A percentile compares a stretch with the other conserved stretches of the same genome.
These are phyloP conservation scores for Scotopteryx bipunctaria DNA, from an alignment of 2,888 invertebrate species.

Conservation along the genomic window DNA sequence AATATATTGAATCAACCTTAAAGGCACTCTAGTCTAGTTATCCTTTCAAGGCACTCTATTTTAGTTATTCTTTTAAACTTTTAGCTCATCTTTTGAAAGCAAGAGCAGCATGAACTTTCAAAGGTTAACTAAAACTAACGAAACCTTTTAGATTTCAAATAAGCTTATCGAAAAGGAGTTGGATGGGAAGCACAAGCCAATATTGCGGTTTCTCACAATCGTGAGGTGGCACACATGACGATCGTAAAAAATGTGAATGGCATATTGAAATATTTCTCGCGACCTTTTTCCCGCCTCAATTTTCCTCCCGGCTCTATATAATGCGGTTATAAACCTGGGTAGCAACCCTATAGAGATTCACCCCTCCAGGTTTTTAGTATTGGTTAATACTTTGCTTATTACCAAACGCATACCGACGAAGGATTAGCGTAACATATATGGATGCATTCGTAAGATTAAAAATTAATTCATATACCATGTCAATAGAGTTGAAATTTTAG, in stretches of 20 bases:
- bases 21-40: too few relatives aligned
- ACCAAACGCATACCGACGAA: constrained; percentile 9
- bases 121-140: constrained; percentile 11
- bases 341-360: constrained; percentile 51
- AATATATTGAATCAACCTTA: too few relatives aligned
- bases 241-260: constrained; percentile 79
- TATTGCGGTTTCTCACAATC: constrained; percentile 72
- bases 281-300: constrained; percentile 72
- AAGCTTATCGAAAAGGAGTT: constrained; percentile 58
- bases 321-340: constrained; percentile 69
- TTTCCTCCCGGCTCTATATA: constrained; percentile 65
- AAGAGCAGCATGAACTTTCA: too few relatives aligned
- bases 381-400: constrained; percentile 15
- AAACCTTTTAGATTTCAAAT: constrained; percentile 48
- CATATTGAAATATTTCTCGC: constrained; percentile 79
- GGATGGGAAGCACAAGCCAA: constrained; percentile 58
- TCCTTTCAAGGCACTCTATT: too few relatives aligned
- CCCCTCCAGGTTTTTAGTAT: constrained; percentile 15
- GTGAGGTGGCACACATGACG: constrained; percentile 71
- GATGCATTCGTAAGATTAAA: too few relatives aligned
- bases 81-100: too few relatives aligned
- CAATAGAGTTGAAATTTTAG: too few relatives aligned
- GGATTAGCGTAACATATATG: too few relatives aligned
- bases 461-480: too few relatives aligned
- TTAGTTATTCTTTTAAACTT: too few relatives aligned